Base-by-base conservation (phyloP, 1,140 invertebrate genomes). In the Heliconius hermathena region DNA sequence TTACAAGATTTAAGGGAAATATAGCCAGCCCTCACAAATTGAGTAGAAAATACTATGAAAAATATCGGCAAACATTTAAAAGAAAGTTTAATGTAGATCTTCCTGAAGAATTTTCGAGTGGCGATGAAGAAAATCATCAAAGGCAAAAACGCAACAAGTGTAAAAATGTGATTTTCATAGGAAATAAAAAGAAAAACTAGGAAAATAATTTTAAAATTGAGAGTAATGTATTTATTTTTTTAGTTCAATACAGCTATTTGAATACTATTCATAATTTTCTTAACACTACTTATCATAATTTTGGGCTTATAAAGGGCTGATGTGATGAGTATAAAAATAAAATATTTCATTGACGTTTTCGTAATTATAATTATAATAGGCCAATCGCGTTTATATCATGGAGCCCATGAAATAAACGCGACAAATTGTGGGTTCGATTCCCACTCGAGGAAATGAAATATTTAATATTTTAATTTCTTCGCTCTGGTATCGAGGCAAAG, bases 1-100 rank as follows among this genome's bases (percentile, higher is more conserved):
- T 95, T 22, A 77, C 89, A 8, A 88, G 90, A 66, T 95, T 94
- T 73, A 90, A 91, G 33, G 93, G 92, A 9, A 78, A 71, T 8
- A 90, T 93, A 71, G 29, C 57, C 13, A 87, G 71, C 5, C 93
- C 93, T 3, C 89, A 87, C 20, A 89, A 90, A 82, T 79, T 92
- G 9, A 88, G 57, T 1, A 87, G 83, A 76, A 73, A 46, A 5
- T 81, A 84, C 9, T 33, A 90, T 20, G 38, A 83, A 46, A 91
- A 86, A 70, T 88, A 87, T 75, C 81, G 89, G 78, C 87, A 86
- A 76, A 80, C 76, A 8, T 80, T 94, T 9, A 91, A 91, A 81
- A 87, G 83, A 33, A 89, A 90, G 70, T 89, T 86, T 22, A 87
- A 89, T 79, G 81, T 93, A 13, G 88, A 91, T 41, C 85, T 91